Evolutionary conservation across 1,140 invertebrate species (phyloP), one percentile per base, ranked within the genome.

Genomic region (Pseudomyrmex concolor): DNA sequence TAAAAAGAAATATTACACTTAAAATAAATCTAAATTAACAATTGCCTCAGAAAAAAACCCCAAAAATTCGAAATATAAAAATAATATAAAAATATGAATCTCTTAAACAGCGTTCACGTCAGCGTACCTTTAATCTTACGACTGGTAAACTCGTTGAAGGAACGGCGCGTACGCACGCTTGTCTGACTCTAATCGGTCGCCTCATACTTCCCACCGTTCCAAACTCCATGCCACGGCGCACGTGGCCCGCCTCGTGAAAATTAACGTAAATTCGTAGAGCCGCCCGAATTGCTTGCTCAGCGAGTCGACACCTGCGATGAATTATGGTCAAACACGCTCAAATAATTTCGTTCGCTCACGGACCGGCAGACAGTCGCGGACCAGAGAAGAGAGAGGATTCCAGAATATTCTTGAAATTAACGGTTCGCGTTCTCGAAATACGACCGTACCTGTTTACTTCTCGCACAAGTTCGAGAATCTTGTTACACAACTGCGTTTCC

Each of bases 231-330:
- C 10, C 66, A n/a, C n/a, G 76, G 76, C 34, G 64, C 76, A 48
- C 64, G 54, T 70, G 57, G 70, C 25, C 25, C 48, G 34, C 60
- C 57, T 62, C 22, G 62, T 70, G 74, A 34, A 71, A 80, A 77
- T 80, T 68, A 84, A 62, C 64, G 54, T 71, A 57, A 68, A 70
- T 81, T 81, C 74, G 51, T 17, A 59, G 64, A 76, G 64, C 62
- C 54, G 34, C 62, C n/a, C 57, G 60, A 76, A 84, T 70, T 68
- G 83, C 83, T 84, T 70, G 74, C 51, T 83, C 81, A 77, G 81
- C 81, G 81, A 78, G 72, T 83, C 73, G 81, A 83, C 81, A 83
- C 81, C 81, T 77, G 72, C 66, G 66, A 80, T 80, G 66, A 84
- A 80, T 80, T 80, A 78, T 80, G 76, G 74, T 63, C 83, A 60